Evolutionary conservation across 1,140 invertebrate genomes (phyloP), one percentile per base, ranked within the genome.

Genomic region (Latrodectus geometricus): DNA sequence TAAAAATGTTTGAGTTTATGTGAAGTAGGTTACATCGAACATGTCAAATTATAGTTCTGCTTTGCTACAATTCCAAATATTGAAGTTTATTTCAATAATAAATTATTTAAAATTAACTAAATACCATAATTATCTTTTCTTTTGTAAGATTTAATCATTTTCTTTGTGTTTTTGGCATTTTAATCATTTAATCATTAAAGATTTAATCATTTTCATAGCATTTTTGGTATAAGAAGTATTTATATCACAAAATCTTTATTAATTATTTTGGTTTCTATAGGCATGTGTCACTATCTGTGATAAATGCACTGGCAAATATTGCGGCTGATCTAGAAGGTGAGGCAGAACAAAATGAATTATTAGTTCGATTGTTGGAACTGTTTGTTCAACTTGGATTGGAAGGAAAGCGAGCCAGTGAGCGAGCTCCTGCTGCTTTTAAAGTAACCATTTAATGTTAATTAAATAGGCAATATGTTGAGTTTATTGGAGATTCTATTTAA

Each of bases 311-410:
- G 72, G 96, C 96, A 15, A 97, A 98, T 91, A 98, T 99, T 88
- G 96, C 98, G 0, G 95, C 95, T 49, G 98, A 98, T 90, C 94
- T 99, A 14, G 94, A 97, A 89, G 97, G 97, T 17, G 96, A 98
- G 89, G 91, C 92, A 8, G 96, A 97, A 86, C 95, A 98, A 90
- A 93, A 95, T 77, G 97, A 99, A 88, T 92, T 99, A 50, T 91
- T 99, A 15, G 94, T 95, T 3, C 93, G 96, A 77, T 92, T 99
- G 48, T 91, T 99, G 15, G 98, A 99, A 92, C 92, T 99, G 17
- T 99, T 99, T 92, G 98, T 99, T 5, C 97, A 99, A 90, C 94
- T 99, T 75, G 99, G 98, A 0, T 92, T 99, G 23, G 98, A 99
- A 91, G 97, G 97, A 0, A 98, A 99, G 92, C 92, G 97, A 76